phyloP scores from a whole-genome alignment of 2,888 invertebrate species.

The Leptopilina drosophilae region DNA sequence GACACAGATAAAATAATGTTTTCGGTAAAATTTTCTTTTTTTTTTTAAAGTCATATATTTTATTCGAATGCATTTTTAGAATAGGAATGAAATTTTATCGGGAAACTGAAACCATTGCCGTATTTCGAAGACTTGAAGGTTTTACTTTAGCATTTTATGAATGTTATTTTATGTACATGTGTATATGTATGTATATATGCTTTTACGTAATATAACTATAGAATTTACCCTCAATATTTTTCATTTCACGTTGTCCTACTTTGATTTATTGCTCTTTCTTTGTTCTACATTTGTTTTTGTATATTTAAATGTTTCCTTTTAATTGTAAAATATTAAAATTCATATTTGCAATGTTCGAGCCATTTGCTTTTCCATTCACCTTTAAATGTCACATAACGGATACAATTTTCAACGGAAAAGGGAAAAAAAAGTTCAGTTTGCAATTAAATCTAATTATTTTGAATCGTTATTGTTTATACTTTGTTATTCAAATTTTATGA shows the following conservation, averaged over 20 bases:
- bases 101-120: not conserved
- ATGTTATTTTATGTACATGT: conserved; percentile 1
- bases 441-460: too few species aligned
- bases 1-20: not conserved
- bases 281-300: conserved; percentile 12
- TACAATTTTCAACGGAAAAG: not conserved
- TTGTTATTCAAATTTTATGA: too few species aligned
- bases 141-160: not conserved
- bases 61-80: not conserved
- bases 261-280: conserved; percentile 15
- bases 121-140: not conserved
- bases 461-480: too few species aligned
- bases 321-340: conserved; percentile 21
- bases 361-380: not conserved
- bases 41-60: not conserved
- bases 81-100: not conserved
- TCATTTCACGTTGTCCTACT: conserved; percentile 9
- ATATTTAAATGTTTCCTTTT: conserved; percentile 20
- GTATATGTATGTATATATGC: not conserved
- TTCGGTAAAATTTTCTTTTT: not conserved
- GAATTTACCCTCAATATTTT: conserved; percentile 17
- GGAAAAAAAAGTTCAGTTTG: too few species aligned
- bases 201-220: not conserved
- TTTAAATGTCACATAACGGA: not conserved
- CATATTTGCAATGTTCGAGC: conserved; percentile 15